Percentiles rank a stretch among this genome's conserved stretches.
Conservation (phyloP, 2,888 invertebrate species). For the Syrphus vitripennis region DNA sequence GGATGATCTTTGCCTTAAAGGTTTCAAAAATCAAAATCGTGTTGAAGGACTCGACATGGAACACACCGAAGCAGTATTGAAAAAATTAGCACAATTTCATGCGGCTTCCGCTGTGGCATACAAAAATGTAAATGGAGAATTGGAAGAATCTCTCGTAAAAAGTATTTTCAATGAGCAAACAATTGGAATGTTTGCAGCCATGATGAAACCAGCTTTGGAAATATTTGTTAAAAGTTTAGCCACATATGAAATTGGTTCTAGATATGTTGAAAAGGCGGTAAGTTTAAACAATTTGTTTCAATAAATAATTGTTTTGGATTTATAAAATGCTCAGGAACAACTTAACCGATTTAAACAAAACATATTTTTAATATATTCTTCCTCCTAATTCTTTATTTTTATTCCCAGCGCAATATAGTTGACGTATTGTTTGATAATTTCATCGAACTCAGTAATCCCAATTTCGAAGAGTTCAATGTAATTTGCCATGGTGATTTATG, state of each 20-base stretch:
- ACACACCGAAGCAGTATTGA: conserved; percentile 75
- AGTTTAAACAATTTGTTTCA: no score
- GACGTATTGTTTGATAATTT: conserved; percentile 38
- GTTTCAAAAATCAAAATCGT: conserved; percentile 76
- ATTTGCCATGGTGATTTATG: conserved; percentile 77
- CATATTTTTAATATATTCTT: neutral
- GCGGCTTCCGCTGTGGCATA: conserved; percentile 77
- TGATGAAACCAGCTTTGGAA: conserved; percentile 49
- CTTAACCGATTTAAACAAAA: no score
- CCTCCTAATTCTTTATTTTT: neutral
- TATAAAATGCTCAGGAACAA: no score
- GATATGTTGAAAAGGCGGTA: conserved; percentile 75
- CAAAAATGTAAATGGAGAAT: conserved; percentile 64
- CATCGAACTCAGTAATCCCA: neutral
- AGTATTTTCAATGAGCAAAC: neutral
- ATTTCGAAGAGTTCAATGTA: conserved; percentile 74
- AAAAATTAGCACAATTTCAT: conserved; percentile 77
- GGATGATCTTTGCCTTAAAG: conserved; percentile 77
- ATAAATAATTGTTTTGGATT: no score
- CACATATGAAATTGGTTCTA: conserved; percentile 69
- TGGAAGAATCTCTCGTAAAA: neutral
- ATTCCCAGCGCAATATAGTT: neutral
- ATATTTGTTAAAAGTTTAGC: conserved; percentile 52
- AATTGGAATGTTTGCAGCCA: neutral
- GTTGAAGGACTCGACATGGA: conserved; percentile 74